Evolutionary conservation across 2,888 invertebrate species (phyloP), one percentile per base, ranked within the genome.

Genomic region (Esperia sulphurella): DNA sequence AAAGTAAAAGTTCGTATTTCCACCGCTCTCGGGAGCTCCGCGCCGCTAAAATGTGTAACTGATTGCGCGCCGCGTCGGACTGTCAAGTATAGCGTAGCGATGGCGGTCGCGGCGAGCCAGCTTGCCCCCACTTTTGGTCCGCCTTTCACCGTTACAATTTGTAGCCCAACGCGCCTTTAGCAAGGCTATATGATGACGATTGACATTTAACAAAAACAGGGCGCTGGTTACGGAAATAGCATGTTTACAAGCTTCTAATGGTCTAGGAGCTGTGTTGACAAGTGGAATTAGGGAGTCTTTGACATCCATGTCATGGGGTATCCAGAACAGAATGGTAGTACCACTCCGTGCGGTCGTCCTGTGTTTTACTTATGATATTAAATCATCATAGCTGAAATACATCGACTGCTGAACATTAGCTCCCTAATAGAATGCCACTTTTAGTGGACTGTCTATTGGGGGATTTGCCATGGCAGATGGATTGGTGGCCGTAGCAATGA

Each of bases 161-260:
- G 78, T 79, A 75, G 72, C 79, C 78, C 77, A 71, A 84, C 81
- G 80, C 65, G 69, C 63, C 81, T 84, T 85, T 71, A 79, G 84
- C 87, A 86, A 88, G 87, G 86, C 86, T 85, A 70, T 75, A 75
- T 70, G n/a, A n/a, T n/a, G 82, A 78, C 81, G 86, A 86, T 79
- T 86, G 87, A 86, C 87, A 86, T 85, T 85, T 79, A 84, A 79
- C 85, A 85, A 82, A 83, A 83, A 79, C 75, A 62, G 70, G 72
- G 65, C 66, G 65, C 65, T 71, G 64, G 68, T 68, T 68, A 83
- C 83, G 84, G 83, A 85, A 84, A 85, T 78, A 69, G 69, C 62
- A 49, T 61, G 68, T 65, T 69, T 61, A 62, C 61, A 46, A 45
- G 41, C 44, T 31, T 31, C 8, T 33, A 33, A 35, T 35, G 10